Conservation (phyloP, 2,797 vertebrate species). For the Paguma larvata region DNA sequence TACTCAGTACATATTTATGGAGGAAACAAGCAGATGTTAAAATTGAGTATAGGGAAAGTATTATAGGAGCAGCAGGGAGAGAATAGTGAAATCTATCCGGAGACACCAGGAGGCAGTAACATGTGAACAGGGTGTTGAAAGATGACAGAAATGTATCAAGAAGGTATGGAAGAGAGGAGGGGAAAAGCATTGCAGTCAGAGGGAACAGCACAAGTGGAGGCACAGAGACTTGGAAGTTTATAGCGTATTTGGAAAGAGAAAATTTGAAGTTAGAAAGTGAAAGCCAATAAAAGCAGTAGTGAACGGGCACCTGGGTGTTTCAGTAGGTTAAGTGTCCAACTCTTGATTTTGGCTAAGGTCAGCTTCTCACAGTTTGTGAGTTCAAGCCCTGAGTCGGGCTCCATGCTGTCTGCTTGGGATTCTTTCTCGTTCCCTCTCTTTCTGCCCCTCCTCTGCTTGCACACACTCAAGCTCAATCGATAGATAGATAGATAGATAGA, state of each 20-base stretch:
- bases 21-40: neutral
- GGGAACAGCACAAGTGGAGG: neutral
- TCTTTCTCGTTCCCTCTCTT: too few relatives aligned
- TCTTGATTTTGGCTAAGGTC: too few relatives aligned
- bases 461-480: too few relatives aligned
- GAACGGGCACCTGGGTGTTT: too few relatives aligned
- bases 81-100: neutral
- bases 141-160: neutral
- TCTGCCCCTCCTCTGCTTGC: too few relatives aligned
- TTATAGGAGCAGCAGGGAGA: neutral
- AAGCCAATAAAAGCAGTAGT: neutral
- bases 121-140: neutral
- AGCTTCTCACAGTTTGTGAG: too few relatives aligned
- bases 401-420: too few relatives aligned
- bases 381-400: too few relatives aligned
- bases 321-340: too few relatives aligned
- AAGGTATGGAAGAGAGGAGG: neutral
- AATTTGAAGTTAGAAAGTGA: neutral
- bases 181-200: neutral
- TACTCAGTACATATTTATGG: neutral
- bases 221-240: neutral
- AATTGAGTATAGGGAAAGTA: neutral
- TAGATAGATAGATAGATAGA: too few relatives aligned
- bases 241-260: neutral
- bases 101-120: neutral